Conservation (phyloP, 2,797 vertebrate genomes). For the Rhincodon typus region DNA sequence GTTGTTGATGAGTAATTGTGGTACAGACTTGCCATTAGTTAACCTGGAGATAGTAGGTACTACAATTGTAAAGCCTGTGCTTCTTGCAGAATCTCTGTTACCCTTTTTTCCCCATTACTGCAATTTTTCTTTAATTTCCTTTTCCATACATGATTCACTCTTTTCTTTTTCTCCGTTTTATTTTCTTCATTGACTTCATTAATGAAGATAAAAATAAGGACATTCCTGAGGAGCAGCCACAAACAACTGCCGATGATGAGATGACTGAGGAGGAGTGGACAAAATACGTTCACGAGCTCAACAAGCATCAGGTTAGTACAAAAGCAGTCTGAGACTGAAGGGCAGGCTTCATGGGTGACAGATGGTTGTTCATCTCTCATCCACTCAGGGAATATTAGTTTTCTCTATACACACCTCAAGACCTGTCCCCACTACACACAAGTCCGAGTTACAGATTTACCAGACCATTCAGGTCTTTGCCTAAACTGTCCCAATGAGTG, state of each 20-base stretch:
- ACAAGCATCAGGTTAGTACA: slow-evolving; percentile 85
- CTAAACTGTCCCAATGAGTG: background rate
- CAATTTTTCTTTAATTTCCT: background rate
- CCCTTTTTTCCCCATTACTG: background rate
- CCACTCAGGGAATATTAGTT: background rate
- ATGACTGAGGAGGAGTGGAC: slow-evolving; percentile 87
- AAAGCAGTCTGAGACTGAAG: background rate
- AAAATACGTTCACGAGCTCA: slow-evolving; percentile 80
- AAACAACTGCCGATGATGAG: slow-evolving; percentile 56
- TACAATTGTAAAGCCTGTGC: background rate
- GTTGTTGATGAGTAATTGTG: background rate
- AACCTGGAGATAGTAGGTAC: too few relatives aligned
- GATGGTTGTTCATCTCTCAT: background rate
- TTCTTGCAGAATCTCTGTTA: background rate
- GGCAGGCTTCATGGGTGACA: background rate
- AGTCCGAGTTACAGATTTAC: background rate
- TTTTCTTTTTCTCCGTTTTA: background rate
- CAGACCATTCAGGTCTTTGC: background rate
- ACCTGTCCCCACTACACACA: background rate
- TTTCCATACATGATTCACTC: too few relatives aligned
- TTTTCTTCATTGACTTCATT: background rate
- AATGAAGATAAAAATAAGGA: slow-evolving; percentile 62
- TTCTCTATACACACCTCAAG: too few relatives aligned
- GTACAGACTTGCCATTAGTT: background rate
- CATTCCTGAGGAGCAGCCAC: slow-evolving; percentile 52